These are phyloP conservation scores for Oryzias curvinotus DNA, from an alignment of 2,113 vertebrate genomes.

Conservation along the genomic window DNA sequence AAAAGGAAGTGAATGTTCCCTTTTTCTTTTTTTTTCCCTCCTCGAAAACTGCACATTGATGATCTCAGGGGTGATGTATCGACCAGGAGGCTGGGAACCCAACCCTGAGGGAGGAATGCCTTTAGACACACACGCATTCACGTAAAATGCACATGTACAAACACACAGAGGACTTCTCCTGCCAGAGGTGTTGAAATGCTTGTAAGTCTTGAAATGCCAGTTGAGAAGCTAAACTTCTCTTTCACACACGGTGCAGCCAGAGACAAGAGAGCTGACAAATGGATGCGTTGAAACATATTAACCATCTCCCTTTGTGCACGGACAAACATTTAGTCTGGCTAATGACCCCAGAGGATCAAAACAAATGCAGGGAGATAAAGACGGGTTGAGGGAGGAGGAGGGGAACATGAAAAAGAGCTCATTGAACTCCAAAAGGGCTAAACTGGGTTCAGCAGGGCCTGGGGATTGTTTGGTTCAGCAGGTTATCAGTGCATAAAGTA, in stretches of 20 bases:
- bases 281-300: constrained; percentile 80
- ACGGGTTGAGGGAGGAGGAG: constrained; percentile 37
- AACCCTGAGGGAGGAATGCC: constrained; percentile 62
- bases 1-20: constrained; percentile 67
- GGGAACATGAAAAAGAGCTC: constrained; percentile 45
- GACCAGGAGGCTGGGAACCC: constrained; percentile 63
- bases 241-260: constrained; percentile 54
- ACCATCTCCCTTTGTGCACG: constrained; percentile 77
- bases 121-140: constrained; percentile 52
- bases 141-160: constrained; percentile 34
- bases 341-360: constrained; percentile 77
- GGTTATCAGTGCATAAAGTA: constrained; percentile 30
- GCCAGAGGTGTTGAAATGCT: constrained; percentile 74
- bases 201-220: constrained; percentile 75
- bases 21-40: constrained; percentile 52
- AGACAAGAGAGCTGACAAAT: constrained; percentile 73
- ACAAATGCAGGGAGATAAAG: constrained; percentile 75
- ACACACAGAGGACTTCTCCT: constrained; percentile 59
- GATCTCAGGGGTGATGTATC: constrained; percentile 73
- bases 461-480: constrained; percentile 28
- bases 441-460: constrained; percentile 61
- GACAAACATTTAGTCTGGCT: constrained; percentile 77
- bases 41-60: constrained; percentile 58
- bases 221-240: constrained; percentile 60
- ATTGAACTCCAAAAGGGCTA: constrained; percentile 66